Percentiles rank a stretch among this genome's conserved stretches.
Conservation (phyloP, 2,113 vertebrate genomes). For the Arothron firmamentum region DNA sequence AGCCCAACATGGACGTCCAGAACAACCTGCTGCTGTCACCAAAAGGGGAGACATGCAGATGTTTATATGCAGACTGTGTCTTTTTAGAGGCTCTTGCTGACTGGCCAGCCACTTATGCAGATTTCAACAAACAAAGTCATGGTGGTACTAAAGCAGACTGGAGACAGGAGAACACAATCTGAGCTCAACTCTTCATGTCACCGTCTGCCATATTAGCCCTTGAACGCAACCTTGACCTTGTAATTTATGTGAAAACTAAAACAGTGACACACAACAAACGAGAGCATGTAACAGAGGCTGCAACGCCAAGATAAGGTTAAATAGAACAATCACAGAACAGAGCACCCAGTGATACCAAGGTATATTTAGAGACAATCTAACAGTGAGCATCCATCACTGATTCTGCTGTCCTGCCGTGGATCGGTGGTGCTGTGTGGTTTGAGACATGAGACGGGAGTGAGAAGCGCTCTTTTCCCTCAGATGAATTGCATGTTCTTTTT, state of each 20-base stretch:
- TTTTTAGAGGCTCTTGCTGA: not conserved
- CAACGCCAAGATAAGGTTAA: constrained; percentile 2
- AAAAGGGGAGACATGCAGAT: not conserved
- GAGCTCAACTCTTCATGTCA: not conserved
- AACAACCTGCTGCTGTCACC: too few relatives aligned
- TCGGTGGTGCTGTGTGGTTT: constrained; percentile 2
- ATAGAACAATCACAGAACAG: constrained; percentile 1
- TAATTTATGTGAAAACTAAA: not conserved
- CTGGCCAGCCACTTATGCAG: not conserved
- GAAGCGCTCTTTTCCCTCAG: constrained; percentile 42
- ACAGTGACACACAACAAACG: not conserved
- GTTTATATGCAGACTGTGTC: not conserved
- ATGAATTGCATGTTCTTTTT: constrained; percentile 46
- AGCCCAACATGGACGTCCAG: too few relatives aligned
- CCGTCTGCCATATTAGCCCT: not conserved
- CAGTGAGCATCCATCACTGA: constrained; percentile 54
- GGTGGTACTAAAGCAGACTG: not conserved
- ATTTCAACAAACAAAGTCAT: not conserved
- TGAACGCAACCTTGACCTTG: not conserved
- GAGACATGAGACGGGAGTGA: constrained; percentile 26
- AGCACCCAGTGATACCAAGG: constrained; percentile 13
- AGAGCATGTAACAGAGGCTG: not conserved
- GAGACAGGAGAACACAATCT: not conserved
- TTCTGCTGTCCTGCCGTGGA: constrained; percentile 14
- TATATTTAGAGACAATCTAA: constrained; percentile 45